Percentiles rank a stretch among this genome's conserved stretches.
These are phyloP conservation scores for Megamerina dolium DNA, from an alignment of 2,888 invertebrate species.

Conservation along the genomic window DNA sequence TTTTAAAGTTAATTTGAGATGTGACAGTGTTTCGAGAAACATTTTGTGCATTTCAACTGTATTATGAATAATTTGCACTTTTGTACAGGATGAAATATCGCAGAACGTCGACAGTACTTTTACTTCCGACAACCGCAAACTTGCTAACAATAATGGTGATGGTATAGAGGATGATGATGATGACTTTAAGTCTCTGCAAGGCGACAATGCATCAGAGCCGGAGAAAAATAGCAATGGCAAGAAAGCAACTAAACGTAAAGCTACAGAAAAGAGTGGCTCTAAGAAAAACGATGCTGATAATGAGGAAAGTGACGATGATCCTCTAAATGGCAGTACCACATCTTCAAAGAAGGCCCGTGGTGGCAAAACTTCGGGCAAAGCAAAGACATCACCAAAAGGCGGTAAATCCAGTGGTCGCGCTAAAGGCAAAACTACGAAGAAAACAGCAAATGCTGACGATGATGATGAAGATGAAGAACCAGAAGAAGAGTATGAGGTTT, in stretches of 20 bases:
- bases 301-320: conserved; percentile 21
- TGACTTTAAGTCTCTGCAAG: conserved; percentile 11
- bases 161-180: conserved; percentile 14
- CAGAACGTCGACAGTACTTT: no score
- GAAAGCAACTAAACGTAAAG: conserved; percentile 27
- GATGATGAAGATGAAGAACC: conserved; percentile 18
- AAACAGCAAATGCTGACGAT: conserved; percentile 29
- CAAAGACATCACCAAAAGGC: conserved; percentile 25
- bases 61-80: no score
- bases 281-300: conserved; percentile 20
- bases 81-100: no score
- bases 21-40: no score
- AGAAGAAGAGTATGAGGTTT: conserved; percentile 41
- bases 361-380: conserved; percentile 21
- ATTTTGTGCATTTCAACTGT: no score
- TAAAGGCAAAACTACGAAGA: conserved; percentile 40
- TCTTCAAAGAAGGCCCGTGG: conserved; percentile 18
- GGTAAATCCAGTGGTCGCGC: no score
- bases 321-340: conserved; percentile 19
- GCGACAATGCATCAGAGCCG: conserved; percentile 15
- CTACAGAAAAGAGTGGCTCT: conserved; percentile 19
- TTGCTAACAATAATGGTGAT: no score
- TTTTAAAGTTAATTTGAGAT: no score
- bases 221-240: conserved; percentile 20
- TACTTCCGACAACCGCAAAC: no score